Percentiles rank a stretch among this genome's conserved stretches.
phyloP scores from a whole-genome alignment of 2,888 invertebrate genomes.

The Eremobia ochroleuca region DNA sequence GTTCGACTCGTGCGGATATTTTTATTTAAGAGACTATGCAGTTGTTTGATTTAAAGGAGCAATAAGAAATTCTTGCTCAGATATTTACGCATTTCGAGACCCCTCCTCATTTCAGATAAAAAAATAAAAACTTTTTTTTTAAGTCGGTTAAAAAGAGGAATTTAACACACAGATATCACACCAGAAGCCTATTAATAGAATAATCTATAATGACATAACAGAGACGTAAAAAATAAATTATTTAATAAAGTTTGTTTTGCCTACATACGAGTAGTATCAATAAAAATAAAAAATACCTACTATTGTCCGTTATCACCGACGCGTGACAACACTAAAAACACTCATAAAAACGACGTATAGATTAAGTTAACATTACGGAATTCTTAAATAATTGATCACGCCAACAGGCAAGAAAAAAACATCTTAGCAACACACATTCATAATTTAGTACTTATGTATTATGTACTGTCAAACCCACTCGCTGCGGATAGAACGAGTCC shows the following conservation, averaged over 20 bases:
- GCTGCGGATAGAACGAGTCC: no score
- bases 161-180: not conserved
- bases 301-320: constrained; percentile 22
- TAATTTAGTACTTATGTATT: no score
- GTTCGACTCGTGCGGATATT: not conserved
- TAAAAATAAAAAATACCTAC: not conserved
- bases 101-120: no score
- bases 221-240: constrained; percentile 3
- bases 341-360: constrained; percentile 2
- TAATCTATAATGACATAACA: not conserved
- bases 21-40: not conserved
- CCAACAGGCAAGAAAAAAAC: not conserved
- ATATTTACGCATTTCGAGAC: no score
- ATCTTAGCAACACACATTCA: no score
- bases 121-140: no score
- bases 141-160: not conserved
- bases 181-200: not conserved
- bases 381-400: not conserved
- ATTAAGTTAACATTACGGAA: not conserved
- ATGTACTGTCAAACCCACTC: no score
- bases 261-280: not conserved
- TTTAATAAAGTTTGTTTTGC: not conserved
- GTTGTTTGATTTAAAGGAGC: no score
- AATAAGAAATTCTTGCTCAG: no score
- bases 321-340: constrained; percentile 21